These are phyloP conservation scores for Potorous gilbertii DNA, from an alignment of 2,797 vertebrate species.

Conservation along the genomic window DNA sequence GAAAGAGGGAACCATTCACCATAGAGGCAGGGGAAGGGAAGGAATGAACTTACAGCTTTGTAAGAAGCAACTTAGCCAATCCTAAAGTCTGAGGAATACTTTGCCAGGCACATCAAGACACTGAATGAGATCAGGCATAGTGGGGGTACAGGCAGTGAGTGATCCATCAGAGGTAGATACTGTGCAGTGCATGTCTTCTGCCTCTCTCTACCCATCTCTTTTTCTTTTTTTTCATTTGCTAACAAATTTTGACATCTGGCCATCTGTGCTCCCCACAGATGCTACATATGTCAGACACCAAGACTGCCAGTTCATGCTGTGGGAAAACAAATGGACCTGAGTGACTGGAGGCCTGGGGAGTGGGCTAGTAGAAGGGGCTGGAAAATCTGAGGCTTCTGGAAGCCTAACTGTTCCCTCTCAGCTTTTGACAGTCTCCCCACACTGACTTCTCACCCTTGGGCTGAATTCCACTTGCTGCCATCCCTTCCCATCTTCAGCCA, in stretches of 20 bases:
- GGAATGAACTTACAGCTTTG: neutral
- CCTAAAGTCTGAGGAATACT: neutral
- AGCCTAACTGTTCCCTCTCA: neutral
- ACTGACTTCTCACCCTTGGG: neutral
- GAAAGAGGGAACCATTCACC: neutral
- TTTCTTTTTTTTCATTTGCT: slow-evolving; percentile 40
- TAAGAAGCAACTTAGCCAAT: neutral
- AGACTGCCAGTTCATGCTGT: slow-evolving; percentile 32
- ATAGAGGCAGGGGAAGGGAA: slow-evolving; percentile 7
- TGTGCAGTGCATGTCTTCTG: neutral
- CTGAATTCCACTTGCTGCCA: neutral
- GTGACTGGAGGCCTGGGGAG: slow-evolving; percentile 62
- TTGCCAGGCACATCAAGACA: neutral
- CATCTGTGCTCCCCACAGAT: slow-evolving; percentile 70
- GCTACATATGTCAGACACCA: slow-evolving; percentile 73
- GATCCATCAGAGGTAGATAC: neutral
- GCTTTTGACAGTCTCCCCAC: neutral
- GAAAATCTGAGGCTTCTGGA: neutral
- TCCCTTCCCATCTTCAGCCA: neutral
- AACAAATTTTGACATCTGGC: slow-evolving; percentile 68
- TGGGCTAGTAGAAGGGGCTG: neutral
- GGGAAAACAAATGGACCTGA: slow-evolving; percentile 29
- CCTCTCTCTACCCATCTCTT: neutral
- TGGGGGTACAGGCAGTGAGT: neutral
- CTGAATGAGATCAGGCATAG: slow-evolving; percentile 11